These are phyloP conservation scores for Illadopsis cleaveri DNA, from an alignment of 2,113 vertebrate genomes.

Conservation along the genomic window DNA sequence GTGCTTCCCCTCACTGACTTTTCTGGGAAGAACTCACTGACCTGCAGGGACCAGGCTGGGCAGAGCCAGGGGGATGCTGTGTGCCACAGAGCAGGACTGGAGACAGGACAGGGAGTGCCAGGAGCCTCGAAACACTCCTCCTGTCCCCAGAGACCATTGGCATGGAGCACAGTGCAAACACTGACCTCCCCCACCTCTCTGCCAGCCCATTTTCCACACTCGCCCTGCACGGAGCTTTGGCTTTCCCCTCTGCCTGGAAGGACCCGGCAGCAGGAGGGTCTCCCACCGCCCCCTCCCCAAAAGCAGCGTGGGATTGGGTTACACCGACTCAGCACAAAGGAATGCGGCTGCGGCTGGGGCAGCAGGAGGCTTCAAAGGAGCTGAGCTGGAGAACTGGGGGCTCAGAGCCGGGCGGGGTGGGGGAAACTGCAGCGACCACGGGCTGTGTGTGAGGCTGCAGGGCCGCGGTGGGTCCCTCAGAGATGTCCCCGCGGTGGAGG, in stretches of 20 bases:
- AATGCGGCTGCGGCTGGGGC: conserved; percentile 3
- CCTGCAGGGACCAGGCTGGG: background rate
- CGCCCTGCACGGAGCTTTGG: fast-evolving
- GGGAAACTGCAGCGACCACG: background rate
- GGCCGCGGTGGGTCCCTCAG: fast-evolving
- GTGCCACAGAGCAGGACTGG: background rate
- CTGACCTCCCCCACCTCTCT: too few relatives aligned
- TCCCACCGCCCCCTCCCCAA: background rate
- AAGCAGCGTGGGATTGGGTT: conserved; percentile 13
- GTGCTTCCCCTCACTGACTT: fast-evolving
- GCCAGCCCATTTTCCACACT: background rate
- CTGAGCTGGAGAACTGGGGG: background rate
- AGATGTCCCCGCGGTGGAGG: background rate
- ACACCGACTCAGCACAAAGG: conserved; percentile 52
- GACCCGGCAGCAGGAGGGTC: background rate
- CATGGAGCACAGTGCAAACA: fast-evolving
- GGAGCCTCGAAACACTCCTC: background rate
- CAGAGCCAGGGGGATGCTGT: background rate
- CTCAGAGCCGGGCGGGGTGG: background rate
- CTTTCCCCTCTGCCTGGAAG: background rate
- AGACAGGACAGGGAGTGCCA: background rate
- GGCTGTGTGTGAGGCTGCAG: background rate
- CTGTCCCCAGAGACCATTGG: background rate
- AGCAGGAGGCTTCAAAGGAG: background rate
- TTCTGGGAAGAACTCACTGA: background rate